These are phyloP conservation scores for Drosophila prolongata DNA, from an alignment of 2,888 invertebrate species.

Conservation along the genomic window DNA sequence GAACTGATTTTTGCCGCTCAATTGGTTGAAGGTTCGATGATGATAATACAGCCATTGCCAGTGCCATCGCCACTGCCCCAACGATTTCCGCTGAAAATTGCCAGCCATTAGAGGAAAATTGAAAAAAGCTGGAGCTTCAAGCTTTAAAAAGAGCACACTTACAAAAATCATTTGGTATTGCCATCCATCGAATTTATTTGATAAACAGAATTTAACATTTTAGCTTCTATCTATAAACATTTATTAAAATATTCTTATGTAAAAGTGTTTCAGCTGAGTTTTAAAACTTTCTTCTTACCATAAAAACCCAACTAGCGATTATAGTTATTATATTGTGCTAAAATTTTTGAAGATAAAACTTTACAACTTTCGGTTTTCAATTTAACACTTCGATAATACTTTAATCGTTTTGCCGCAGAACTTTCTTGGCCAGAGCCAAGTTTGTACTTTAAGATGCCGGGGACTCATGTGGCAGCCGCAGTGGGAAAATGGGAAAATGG, in stretches of 20 bases:
- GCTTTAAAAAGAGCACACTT: background rate
- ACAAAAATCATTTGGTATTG: background rate
- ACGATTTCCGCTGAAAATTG: constrained; percentile 63
- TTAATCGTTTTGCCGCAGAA: constrained; percentile 18
- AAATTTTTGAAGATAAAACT: constrained; percentile 67
- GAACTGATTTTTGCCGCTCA: constrained; percentile 32
- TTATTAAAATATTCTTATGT: background rate
- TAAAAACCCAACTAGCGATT: background rate
- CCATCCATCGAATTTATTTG: background rate
- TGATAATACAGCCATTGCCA: constrained; percentile 12
- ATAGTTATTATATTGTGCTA: constrained; percentile 1
- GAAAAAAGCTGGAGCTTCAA: background rate
- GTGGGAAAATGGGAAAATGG: constrained; percentile 16
- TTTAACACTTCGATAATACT: constrained; percentile 46
- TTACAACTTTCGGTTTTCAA: constrained; percentile 83
- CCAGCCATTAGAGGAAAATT: constrained; percentile 37
- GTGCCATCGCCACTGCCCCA: constrained; percentile 22
- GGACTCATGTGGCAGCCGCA: constrained; percentile 19
- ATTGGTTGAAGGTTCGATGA: constrained; percentile 27
- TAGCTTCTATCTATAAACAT: background rate
- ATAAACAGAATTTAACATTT: background rate
- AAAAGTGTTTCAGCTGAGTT: too few relatives aligned
- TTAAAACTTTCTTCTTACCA: background rate
- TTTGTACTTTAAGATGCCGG: constrained; percentile 54
- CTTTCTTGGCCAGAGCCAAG: constrained; percentile 34